Evolutionary conservation across 1,140 invertebrate genomes (phyloP).

Genomic region (Calliphora vicina): DNA sequence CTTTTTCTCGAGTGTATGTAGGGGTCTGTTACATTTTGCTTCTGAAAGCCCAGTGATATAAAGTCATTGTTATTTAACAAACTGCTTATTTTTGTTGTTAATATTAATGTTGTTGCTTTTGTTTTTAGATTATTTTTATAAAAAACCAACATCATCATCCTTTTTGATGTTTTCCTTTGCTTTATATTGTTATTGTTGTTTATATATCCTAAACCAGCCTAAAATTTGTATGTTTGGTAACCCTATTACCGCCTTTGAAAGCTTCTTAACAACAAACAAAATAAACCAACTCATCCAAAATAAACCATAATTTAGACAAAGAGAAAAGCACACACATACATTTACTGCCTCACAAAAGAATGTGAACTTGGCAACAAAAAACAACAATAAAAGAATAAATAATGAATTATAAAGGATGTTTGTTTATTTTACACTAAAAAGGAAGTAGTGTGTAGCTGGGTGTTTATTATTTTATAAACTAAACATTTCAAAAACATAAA

Average conservation of each 20-base stretch:
- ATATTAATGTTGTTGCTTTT: background rate
- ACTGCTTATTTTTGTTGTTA: background rate
- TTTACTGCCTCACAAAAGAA: background rate
- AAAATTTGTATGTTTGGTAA: background rate
- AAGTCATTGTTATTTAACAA: background rate
- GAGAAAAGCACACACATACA: background rate
- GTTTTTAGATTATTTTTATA: background rate
- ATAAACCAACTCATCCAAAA: background rate
- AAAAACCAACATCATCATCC: background rate
- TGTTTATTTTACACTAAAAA: background rate
- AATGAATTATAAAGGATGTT: background rate
- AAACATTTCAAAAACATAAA: background rate
- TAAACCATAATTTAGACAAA: constrained; percentile 1
- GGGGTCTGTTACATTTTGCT: background rate
- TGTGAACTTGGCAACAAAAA: background rate
- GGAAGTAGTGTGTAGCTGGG: background rate
- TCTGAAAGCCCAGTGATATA: background rate
- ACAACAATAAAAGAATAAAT: background rate
- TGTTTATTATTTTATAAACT: background rate
- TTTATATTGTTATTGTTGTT: background rate
- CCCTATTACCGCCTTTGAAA: background rate
- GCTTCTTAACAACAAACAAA: background rate
- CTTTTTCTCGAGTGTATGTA: too few species aligned
- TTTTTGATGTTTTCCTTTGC: constrained; percentile 3
- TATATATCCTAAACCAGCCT: background rate